Percentiles rank a stretch among this genome's conserved stretches.
These are phyloP conservation scores for Lamprotornis superbus DNA, from an alignment of 2,113 vertebrate genomes.

Conservation along the genomic window DNA sequence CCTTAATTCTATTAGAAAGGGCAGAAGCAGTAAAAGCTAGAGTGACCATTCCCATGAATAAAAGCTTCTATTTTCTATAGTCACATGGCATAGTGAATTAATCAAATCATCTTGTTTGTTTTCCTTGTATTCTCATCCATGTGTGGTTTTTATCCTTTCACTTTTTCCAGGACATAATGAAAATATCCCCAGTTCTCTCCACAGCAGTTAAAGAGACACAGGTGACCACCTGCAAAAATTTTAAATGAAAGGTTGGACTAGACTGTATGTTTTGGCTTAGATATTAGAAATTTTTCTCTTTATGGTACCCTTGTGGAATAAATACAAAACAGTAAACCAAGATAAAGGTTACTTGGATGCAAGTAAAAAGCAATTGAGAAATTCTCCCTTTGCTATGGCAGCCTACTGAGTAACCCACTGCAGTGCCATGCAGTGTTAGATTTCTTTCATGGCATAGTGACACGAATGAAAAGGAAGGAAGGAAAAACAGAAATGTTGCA, in stretches of 20 bases:
- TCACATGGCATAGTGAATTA: neutral
- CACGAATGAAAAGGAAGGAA: neutral
- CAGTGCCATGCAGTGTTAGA: neutral
- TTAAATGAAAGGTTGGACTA: neutral
- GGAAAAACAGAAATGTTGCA: neutral
- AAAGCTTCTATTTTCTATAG: neutral
- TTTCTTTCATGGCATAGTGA: neutral
- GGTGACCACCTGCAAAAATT: neutral
- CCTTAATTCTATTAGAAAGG: neutral
- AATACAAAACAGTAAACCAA: neutral
- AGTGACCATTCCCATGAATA: neutral
- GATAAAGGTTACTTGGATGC: neutral
- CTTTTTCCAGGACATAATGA: neutral
- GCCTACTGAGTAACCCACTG: neutral
- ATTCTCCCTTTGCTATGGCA: neutral
- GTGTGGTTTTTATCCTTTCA: neutral
- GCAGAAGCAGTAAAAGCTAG: neutral
- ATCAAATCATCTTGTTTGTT: neutral
- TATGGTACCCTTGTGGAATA: neutral
- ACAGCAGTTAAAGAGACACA: neutral
- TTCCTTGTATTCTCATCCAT: neutral
- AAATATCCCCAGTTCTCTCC: neutral
- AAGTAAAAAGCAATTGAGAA: neutral
- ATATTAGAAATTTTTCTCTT: neutral
- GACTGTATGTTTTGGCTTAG: neutral